phyloP scores from a whole-genome alignment of 2,113 vertebrate genomes.

The Phylloscopus whistleri region DNA sequence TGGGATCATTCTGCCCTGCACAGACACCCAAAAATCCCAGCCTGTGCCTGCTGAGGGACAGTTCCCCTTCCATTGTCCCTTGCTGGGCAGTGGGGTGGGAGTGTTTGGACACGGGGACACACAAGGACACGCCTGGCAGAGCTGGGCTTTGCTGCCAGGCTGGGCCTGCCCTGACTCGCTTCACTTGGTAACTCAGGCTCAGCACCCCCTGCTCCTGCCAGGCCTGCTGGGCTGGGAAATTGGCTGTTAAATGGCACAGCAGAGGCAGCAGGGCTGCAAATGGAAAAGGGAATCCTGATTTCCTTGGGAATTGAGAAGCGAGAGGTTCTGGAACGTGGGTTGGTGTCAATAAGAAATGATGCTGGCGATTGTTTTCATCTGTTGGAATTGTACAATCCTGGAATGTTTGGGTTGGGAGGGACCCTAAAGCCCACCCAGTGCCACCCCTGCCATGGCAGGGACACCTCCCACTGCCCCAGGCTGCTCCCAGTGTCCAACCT shows the following conservation, averaged over 20 bases:
- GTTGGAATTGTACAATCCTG: fast-evolving
- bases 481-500: too few relatives aligned
- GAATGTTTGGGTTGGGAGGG: not conserved
- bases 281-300: not conserved
- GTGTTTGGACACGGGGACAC: not conserved
- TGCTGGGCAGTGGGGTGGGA: not conserved
- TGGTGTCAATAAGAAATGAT: not conserved
- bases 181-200: not conserved
- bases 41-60: not conserved
- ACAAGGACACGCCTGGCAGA: not conserved
- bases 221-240: not conserved
- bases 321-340: not conserved
- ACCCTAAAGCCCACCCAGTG: fast-evolving
- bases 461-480: too few relatives aligned
- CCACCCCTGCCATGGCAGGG: too few relatives aligned
- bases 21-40: not conserved
- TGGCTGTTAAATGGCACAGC: not conserved
- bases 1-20: not conserved
- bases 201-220: not conserved
- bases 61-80: not conserved
- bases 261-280: not conserved
- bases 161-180: not conserved
- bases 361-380: not conserved
- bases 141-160: not conserved
- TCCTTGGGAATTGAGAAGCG: not conserved